Percentiles rank a stretch among this genome's conserved stretches.
These are phyloP conservation scores for Rhagoletis pomonella DNA, from an alignment of 1,140 invertebrate genomes.

Conservation along the genomic window DNA sequence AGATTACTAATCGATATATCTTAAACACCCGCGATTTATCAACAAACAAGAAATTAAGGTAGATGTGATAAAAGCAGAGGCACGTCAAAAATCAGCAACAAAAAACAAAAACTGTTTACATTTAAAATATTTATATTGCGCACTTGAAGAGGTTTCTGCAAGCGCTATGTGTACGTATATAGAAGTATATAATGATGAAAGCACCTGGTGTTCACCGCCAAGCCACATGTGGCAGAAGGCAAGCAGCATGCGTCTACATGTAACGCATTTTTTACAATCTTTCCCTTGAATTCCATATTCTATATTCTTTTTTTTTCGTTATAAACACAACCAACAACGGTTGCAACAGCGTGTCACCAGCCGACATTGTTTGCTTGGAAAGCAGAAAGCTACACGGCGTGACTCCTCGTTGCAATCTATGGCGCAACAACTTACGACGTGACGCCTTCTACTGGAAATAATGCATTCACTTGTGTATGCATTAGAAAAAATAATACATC, in stretches of 20 bases:
- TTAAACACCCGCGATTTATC: no score
- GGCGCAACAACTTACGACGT: not conserved
- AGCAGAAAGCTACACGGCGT: not conserved
- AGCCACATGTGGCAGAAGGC: not conserved
- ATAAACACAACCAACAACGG: not conserved
- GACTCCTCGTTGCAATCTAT: not conserved
- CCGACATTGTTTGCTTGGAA: not conserved
- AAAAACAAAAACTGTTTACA: no score
- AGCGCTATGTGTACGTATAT: no score
- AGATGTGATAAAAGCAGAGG: no score
- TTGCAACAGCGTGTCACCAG: not conserved
- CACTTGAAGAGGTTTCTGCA: no score
- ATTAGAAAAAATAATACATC: constrained; percentile 16
- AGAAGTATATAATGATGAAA: not conserved
- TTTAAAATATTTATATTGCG: no score
- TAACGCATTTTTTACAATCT: not conserved
- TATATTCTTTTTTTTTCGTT: not conserved
- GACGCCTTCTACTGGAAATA: not conserved
- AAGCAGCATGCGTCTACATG: not conserved
- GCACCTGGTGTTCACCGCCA: not conserved
- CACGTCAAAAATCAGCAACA: no score
- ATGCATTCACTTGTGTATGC: constrained; percentile 7
- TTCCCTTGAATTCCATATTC: not conserved
- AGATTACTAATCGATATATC: no score
- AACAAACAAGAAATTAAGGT: no score